These are phyloP conservation scores for Drosophila nr. medialis DNA, from an alignment of 2,888 invertebrate genomes.

Conservation along the genomic window DNA sequence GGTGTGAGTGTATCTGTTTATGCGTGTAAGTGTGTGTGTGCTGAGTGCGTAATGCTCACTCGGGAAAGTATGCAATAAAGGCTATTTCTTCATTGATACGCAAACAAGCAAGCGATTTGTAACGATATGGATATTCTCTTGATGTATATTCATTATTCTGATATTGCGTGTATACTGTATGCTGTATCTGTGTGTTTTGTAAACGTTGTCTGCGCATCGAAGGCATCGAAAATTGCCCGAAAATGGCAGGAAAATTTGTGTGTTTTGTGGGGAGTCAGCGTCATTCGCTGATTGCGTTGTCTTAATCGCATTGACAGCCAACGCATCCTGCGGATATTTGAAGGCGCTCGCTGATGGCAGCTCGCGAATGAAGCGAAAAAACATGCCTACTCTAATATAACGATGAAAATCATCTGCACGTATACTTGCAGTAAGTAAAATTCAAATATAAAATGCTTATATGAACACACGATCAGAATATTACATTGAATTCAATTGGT, in stretches of 20 bases:
- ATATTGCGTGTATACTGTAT: slow-evolving; percentile 4
- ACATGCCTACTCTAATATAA: background rate
- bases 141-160: background rate
- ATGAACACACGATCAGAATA: background rate
- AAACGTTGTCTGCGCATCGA: slow-evolving; percentile 13
- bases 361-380: background rate
- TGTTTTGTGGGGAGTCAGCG: slow-evolving; percentile 19
- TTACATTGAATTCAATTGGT: background rate
- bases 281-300: slow-evolving; percentile 62
- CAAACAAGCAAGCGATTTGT: slow-evolving; percentile 66
- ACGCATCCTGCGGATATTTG: slow-evolving; percentile 74
- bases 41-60: slow-evolving; percentile 45
- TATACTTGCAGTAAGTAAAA: slow-evolving; percentile 1
- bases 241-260: slow-evolving; percentile 45
- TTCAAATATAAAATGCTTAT: slow-evolving; percentile 5
- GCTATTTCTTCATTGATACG: slow-evolving; percentile 72
- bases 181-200: slow-evolving; percentile 7
- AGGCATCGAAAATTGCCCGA: slow-evolving; percentile 29
- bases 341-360: slow-evolving; percentile 22
- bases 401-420: slow-evolving; percentile 2
- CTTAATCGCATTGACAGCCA: slow-evolving; percentile 71
- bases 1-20: background rate
- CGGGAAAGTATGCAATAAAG: slow-evolving; percentile 72
- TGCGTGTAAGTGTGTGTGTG: background rate
- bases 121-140: slow-evolving; percentile 45